These are phyloP conservation scores for Diplodus puntazzo DNA, from an alignment of 2,797 vertebrate species.

Conservation along the genomic window DNA sequence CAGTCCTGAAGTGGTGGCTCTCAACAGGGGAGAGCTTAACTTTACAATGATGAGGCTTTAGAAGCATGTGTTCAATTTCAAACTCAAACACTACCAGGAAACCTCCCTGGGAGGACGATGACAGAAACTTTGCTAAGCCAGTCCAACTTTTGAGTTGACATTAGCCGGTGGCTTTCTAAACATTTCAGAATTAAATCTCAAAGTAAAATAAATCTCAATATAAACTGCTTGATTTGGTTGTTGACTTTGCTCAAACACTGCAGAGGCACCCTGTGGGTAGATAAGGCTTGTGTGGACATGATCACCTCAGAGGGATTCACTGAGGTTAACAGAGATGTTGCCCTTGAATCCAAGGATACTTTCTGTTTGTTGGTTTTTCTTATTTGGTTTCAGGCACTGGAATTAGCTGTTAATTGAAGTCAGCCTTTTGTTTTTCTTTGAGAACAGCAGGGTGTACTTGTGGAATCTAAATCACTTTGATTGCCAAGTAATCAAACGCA, in stretches of 20 bases:
- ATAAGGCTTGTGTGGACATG: constrained; percentile 47
- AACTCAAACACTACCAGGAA: constrained; percentile 69
- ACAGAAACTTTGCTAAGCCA: constrained; percentile 53
- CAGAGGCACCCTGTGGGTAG: constrained; percentile 23
- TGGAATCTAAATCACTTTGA: constrained; percentile 58
- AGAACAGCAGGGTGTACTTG: constrained; percentile 41
- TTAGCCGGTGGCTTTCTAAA: constrained; percentile 68
- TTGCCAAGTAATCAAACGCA: constrained; percentile 63
- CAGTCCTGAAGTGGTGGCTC: constrained; percentile 54
- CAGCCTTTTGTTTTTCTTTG: constrained; percentile 53
- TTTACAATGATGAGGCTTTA: constrained; percentile 57
- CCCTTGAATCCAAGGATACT: constrained; percentile 68
- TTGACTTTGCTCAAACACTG: constrained; percentile 67
- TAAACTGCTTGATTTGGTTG: constrained; percentile 70
- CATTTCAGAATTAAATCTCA: constrained; percentile 68
- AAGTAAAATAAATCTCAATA: constrained; percentile 72
- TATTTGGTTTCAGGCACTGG: constrained; percentile 49
- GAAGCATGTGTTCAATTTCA: constrained; percentile 72
- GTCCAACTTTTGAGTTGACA: constrained; percentile 63
- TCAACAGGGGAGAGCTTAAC: constrained; percentile 63
- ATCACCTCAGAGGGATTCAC: constrained; percentile 57
- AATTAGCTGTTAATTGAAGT: constrained; percentile 62
- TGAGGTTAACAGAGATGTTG: constrained; percentile 52
- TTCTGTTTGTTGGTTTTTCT: constrained; percentile 67
- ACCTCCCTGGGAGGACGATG: constrained; percentile 56